These are phyloP conservation scores for Sminthurinus aureus DNA, from an alignment of 2,888 invertebrate genomes.

Conservation along the genomic window DNA sequence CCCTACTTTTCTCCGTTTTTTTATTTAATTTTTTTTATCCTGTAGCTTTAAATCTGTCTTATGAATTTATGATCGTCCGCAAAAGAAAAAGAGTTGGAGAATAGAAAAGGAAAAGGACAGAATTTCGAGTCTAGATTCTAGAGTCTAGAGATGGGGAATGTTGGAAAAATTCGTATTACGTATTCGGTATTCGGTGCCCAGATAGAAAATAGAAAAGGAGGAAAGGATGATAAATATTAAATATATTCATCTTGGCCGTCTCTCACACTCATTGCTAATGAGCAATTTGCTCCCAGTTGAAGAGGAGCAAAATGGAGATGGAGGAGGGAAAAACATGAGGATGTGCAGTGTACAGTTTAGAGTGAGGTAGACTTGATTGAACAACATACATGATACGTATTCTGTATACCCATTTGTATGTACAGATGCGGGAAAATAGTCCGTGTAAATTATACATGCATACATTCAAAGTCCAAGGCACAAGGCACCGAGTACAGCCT, in stretches of 20 bases:
- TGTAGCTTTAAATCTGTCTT: slow-evolving; percentile 18
- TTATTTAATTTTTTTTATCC: not conserved
- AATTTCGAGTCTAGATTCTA: no score
- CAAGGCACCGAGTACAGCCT: no score
- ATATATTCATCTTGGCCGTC: slow-evolving; percentile 36
- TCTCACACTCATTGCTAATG: slow-evolving; percentile 37
- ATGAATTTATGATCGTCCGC: slow-evolving; percentile 34
- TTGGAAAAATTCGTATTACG: no score
- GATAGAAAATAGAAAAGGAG: not conserved
- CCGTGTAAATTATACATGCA: not conserved
- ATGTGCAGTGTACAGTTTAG: not conserved
- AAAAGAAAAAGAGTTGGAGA: slow-evolving; percentile 14
- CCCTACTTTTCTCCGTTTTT: not conserved
- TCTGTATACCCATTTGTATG: no score
- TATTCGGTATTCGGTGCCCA: no score
- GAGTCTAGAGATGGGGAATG: no score
- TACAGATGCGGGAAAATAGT: not conserved
- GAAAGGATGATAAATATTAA: slow-evolving; percentile 40
- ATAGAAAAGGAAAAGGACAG: slow-evolving; percentile 17
- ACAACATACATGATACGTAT: not conserved
- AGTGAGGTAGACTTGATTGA: slow-evolving; percentile 1
- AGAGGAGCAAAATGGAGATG: not conserved
- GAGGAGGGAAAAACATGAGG: not conserved
- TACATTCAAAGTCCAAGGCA: no score
- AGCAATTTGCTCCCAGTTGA: slow-evolving; percentile 30